Conservation (phyloP, 2,113 vertebrate species). For the Calidris pygmaea region DNA sequence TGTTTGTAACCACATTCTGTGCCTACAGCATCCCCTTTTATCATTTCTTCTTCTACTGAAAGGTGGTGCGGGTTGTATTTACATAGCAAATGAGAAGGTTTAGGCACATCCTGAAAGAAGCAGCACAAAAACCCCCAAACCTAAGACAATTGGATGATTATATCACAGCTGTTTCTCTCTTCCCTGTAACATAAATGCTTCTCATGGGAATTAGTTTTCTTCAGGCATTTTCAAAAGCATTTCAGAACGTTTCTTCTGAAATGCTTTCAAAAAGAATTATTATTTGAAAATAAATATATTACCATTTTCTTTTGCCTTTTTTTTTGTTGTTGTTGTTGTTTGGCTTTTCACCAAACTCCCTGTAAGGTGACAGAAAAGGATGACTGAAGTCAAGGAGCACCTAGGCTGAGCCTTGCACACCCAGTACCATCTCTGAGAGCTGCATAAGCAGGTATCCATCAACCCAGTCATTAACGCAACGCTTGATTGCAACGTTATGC, state of each 20-base stretch:
- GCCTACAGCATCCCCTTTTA: not conserved
- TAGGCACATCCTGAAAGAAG: not conserved
- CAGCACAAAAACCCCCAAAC: not conserved
- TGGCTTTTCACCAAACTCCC: not conserved
- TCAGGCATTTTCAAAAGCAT: not conserved
- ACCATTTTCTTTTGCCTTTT: not conserved
- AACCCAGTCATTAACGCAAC: not conserved
- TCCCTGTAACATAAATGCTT: not conserved
- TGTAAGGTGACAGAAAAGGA: not conserved
- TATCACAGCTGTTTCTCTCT: constrained; percentile 6
- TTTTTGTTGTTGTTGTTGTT: not conserved
- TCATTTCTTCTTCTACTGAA: not conserved
- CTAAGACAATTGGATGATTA: not conserved
- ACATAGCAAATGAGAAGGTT: not conserved
- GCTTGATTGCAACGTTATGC: not conserved
- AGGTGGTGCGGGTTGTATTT: not conserved
- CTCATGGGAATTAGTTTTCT: constrained; percentile 9
- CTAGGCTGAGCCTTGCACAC: not conserved
- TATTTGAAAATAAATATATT: not conserved
- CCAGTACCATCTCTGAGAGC: not conserved
- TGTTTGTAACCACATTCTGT: not conserved
- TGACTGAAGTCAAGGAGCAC: not conserved
- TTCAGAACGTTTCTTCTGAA: not conserved
- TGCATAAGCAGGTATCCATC: not conserved
- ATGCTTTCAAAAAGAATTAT: not conserved